phyloP scores from a whole-genome alignment of 2,797 vertebrate genomes.

The Hoplostethus mediterraneus region DNA sequence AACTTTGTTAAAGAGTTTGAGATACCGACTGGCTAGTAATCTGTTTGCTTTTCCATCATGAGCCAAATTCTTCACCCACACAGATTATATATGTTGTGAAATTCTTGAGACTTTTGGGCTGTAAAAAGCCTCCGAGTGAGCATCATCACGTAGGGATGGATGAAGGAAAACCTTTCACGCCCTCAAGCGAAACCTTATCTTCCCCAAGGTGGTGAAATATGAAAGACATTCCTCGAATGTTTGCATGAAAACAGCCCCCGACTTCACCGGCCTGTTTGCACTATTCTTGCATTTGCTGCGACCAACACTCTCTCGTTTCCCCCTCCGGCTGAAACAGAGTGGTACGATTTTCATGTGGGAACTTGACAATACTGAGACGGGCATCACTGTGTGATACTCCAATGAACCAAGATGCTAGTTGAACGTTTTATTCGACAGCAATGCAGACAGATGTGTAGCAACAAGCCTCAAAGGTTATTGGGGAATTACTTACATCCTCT shows the following conservation, averaged over 20 bases:
- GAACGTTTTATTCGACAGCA: conserved; percentile 14
- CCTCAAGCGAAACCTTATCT: background rate
- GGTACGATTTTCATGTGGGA: background rate
- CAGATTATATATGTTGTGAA: background rate
- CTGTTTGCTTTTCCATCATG: too few species aligned
- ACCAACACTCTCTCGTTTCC: background rate
- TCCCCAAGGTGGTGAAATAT: background rate
- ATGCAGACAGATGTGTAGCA: conserved; percentile 43
- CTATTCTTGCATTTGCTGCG: too few species aligned
- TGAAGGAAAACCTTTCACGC: background rate
- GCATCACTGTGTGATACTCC: background rate
- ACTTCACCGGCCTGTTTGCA: too few species aligned
- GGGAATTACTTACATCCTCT: too few species aligned
- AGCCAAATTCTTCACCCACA: too few species aligned
- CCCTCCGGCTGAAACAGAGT: background rate
- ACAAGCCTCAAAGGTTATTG: background rate
- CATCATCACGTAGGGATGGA: background rate
- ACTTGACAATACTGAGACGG: conserved; percentile 21
- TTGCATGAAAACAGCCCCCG: background rate
- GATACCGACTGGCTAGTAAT: too few species aligned
- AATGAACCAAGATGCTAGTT: too few species aligned
- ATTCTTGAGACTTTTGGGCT: too few species aligned
- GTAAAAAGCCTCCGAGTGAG: background rate
- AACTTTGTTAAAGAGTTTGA: too few species aligned
- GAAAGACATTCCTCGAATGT: conserved; percentile 25